phyloP scores from a whole-genome alignment of 2,797 vertebrate species.

The Neolamprologus multifasciatus region DNA sequence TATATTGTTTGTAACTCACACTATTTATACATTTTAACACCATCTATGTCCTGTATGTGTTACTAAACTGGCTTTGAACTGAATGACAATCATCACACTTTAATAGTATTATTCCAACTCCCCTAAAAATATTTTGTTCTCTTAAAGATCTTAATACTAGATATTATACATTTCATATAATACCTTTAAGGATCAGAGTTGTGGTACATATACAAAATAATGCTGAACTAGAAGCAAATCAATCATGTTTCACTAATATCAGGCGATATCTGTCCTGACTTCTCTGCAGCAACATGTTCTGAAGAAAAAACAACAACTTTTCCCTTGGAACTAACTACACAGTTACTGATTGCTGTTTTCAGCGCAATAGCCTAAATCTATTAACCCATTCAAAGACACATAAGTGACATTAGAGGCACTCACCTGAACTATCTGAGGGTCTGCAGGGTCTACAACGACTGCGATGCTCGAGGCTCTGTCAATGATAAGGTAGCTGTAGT shows the following conservation, averaged over 20 bases:
- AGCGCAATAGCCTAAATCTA: not conserved
- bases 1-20: not conserved
- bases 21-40: not conserved
- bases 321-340: not conserved
- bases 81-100: not conserved
- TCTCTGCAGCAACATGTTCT: not conserved
- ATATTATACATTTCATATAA: not conserved
- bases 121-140: fast-evolving
- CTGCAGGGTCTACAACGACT: conserved; percentile 87
- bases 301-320: not conserved
- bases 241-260: not conserved
- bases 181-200: not conserved
- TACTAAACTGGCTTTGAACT: not conserved
- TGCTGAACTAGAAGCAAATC: not conserved
- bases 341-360: not conserved
- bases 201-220: not conserved
- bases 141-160: not conserved
- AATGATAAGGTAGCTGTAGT: conserved; percentile 95
- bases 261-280: not conserved
- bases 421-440: conserved; percentile 90
- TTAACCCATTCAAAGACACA: not conserved
- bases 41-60: not conserved
- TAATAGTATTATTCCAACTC: not conserved
- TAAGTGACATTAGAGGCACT: not conserved
- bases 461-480: conserved; percentile 84